A percentile compares a stretch with the other conserved stretches of the same genome.
Conservation (phyloP, 2,888 invertebrate genomes). For the Epicampocera succincta region DNA sequence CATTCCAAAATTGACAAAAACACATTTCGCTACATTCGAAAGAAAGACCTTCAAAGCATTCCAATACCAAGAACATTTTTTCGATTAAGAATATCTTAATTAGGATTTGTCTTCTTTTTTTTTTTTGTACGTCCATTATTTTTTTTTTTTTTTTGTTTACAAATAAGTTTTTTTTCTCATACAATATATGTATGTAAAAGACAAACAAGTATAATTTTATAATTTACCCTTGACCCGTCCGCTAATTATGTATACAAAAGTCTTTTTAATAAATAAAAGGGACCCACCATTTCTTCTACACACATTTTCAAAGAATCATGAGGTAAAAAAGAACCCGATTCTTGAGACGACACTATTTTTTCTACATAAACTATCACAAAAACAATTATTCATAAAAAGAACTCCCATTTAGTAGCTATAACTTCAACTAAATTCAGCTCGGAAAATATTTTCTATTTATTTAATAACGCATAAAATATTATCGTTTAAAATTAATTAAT, state of each 20-base stretch:
- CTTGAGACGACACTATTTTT: background rate
- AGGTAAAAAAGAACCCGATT: background rate
- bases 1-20: slow-evolving; percentile 32
- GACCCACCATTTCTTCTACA: slow-evolving; percentile 13
- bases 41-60: slow-evolving; percentile 36
- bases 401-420: slow-evolving; percentile 7
- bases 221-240: slow-evolving; percentile 65
- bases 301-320: slow-evolving; percentile 1
- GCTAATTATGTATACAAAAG: slow-evolving; percentile 49
- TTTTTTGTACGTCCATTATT: slow-evolving; percentile 58
- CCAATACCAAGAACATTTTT: slow-evolving; percentile 47
- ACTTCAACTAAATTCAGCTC: slow-evolving; percentile 15
- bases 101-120: slow-evolving; percentile 51
- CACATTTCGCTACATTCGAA: background rate
- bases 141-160: slow-evolving; percentile 55
- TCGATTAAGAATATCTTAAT: slow-evolving; percentile 9
- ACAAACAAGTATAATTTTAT: slow-evolving; percentile 32
- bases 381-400: slow-evolving; percentile 31
- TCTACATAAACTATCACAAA: slow-evolving; percentile 65
- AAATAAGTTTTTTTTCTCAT: slow-evolving; percentile 38
- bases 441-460: slow-evolving; percentile 78
- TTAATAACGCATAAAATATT: slow-evolving; percentile 77
- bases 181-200: too few species aligned
- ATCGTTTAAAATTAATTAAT: slow-evolving; percentile 68
- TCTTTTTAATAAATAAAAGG: slow-evolving; percentile 29